These are phyloP conservation scores for Sebastes vulpes DNA, from an alignment of 2,797 vertebrate species.

Conservation along the genomic window DNA sequence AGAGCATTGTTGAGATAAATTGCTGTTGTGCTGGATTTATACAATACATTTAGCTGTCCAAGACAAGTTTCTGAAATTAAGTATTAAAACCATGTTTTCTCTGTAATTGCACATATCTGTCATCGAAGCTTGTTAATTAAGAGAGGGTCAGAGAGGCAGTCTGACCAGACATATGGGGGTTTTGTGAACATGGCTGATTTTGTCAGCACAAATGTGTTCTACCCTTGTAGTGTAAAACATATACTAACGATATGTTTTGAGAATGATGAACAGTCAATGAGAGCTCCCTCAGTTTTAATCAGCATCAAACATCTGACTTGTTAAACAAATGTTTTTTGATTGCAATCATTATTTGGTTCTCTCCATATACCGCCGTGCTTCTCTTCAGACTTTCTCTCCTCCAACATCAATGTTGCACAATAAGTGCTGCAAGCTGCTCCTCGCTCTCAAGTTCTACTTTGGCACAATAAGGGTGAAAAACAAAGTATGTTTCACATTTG, in stretches of 20 bases:
- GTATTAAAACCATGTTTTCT: background rate
- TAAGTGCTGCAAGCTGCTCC: slow-evolving; percentile 52
- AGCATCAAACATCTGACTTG: slow-evolving; percentile 2
- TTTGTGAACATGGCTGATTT: background rate
- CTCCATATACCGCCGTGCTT: background rate
- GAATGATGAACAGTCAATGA: background rate
- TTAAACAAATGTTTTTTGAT: background rate
- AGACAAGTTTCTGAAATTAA: background rate
- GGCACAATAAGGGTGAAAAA: slow-evolving; percentile 37
- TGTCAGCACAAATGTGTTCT: background rate
- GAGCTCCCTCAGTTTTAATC: background rate
- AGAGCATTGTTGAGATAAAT: background rate
- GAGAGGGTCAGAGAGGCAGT: background rate
- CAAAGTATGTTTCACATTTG: slow-evolving; percentile 50
- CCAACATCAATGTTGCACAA: slow-evolving; percentile 5
- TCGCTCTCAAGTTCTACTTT: slow-evolving; percentile 28
- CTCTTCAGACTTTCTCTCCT: background rate
- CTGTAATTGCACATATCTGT: background rate
- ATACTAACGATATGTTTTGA: background rate
- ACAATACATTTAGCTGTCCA: background rate
- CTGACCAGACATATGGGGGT: background rate
- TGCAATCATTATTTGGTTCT: slow-evolving; percentile 1
- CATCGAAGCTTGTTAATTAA: background rate
- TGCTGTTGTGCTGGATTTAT: background rate
- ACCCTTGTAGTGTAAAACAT: background rate